These are phyloP conservation scores for Chloroclystis v-ata DNA, from an alignment of 2,888 invertebrate species.

Conservation along the genomic window DNA sequence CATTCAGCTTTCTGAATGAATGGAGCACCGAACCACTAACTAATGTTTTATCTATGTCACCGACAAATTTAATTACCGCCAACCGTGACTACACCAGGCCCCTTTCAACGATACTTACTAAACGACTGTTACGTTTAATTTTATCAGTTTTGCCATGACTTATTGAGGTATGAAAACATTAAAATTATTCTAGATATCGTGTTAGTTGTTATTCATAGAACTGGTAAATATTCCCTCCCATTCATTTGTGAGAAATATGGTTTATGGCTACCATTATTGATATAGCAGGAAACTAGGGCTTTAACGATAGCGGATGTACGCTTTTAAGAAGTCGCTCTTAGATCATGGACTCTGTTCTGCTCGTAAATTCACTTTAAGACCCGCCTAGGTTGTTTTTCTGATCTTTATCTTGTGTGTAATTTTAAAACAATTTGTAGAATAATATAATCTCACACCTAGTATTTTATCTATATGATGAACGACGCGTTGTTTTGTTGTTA, in stretches of 20 bases:
- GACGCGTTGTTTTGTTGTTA: slow-evolving; percentile 49
- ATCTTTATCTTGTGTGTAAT: slow-evolving; percentile 5
- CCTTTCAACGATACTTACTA: not conserved
- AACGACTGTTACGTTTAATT: not conserved
- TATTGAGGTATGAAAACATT: too few species aligned
- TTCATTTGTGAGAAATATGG: slow-evolving; percentile 40
- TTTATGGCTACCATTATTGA: slow-evolving; percentile 33
- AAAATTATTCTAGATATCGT: too few species aligned
- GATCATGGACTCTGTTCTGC: slow-evolving; percentile 24
- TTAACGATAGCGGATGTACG: slow-evolving; percentile 27
- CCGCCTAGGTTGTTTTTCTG: not conserved
- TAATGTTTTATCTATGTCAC: slow-evolving; percentile 28
- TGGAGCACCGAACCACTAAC: slow-evolving; percentile 38
- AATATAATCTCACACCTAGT: slow-evolving; percentile 14
- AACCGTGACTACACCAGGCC: slow-evolving; percentile 25
- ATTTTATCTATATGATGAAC: slow-evolving; percentile 29
- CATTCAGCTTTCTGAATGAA: slow-evolving; percentile 55
- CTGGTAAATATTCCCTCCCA: slow-evolving; percentile 25
- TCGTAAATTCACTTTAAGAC: slow-evolving; percentile 20
- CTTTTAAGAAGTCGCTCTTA: slow-evolving; percentile 28
- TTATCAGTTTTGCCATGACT: too few species aligned
- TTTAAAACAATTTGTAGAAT: not conserved
- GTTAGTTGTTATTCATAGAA: slow-evolving; percentile 6
- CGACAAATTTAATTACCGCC: slow-evolving; percentile 43
- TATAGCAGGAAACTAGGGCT: slow-evolving; percentile 33